These are phyloP conservation scores for Masticophis lateralis DNA, from an alignment of 2,797 vertebrate genomes.

Conservation along the genomic window DNA sequence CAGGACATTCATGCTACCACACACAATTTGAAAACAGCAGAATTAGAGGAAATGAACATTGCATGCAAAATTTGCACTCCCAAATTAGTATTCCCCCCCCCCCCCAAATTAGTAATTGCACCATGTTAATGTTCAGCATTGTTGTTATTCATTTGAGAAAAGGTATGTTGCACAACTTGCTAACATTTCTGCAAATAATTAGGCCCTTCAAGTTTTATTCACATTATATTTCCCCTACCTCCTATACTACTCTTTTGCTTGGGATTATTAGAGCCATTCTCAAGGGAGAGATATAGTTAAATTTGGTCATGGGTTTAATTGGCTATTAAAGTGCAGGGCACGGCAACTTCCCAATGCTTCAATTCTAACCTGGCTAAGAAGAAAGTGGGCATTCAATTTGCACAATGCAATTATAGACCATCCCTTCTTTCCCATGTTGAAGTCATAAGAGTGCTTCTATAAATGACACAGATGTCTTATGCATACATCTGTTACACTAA, in stretches of 20 bases:
- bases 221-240: neutral
- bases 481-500: too few species aligned
- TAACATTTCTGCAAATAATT: slow-evolving; percentile 3
- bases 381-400: neutral
- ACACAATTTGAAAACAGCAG: slow-evolving; percentile 69
- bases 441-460: neutral
- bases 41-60: slow-evolving; percentile 41
- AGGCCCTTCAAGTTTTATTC: neutral
- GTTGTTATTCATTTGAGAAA: slow-evolving; percentile 4
- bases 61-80: slow-evolving; percentile 73
- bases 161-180: slow-evolving; percentile 31
- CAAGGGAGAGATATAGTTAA: neutral
- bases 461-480: neutral
- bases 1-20: slow-evolving; percentile 83
- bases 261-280: neutral
- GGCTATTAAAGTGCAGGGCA: neutral
- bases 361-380: neutral
- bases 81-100: slow-evolving; percentile 70
- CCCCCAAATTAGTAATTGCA: slow-evolving; percentile 70
- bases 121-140: slow-evolving; percentile 49
- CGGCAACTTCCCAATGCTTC: neutral
- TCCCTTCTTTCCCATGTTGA: neutral
- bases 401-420: too few species aligned
- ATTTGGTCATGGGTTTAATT: neutral
- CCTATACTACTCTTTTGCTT: neutral